A percentile compares a stretch with the other conserved stretches of the same genome.
Evolutionary conservation across 2,113 vertebrate genomes (phyloP).

Genomic region (Caloenas nicobarica): DNA sequence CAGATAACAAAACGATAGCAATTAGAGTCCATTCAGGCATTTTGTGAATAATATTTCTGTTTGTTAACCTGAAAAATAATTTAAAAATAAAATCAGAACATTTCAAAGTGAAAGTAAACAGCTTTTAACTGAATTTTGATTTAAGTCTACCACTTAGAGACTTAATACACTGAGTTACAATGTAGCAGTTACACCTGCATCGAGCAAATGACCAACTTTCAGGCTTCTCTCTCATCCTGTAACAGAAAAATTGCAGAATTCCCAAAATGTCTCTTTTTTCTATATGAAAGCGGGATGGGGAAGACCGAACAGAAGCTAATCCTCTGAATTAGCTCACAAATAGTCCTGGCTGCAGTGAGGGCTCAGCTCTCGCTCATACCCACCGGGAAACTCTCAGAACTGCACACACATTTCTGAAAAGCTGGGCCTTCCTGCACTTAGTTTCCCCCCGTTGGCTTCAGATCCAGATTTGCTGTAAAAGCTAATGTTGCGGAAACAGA

Average conservation of each 20-base stretch:
- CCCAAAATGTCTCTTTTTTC: background rate
- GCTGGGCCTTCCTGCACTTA: background rate
- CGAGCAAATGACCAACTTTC: background rate
- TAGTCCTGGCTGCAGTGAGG: background rate
- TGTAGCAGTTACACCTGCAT: background rate
- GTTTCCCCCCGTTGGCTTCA: background rate
- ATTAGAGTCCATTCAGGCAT: slow-evolving; percentile 81
- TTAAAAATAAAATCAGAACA: background rate
- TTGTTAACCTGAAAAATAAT: slow-evolving; percentile 79
- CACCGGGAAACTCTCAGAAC: background rate
- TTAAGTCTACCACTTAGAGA: background rate
- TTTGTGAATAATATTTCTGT: slow-evolving; percentile 82
- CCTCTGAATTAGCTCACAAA: background rate
- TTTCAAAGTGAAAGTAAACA: background rate
- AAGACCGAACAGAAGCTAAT: background rate
- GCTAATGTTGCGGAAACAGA: background rate
- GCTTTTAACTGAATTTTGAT: background rate
- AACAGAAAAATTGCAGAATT: background rate
- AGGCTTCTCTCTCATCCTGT: background rate
- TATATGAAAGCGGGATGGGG: background rate
- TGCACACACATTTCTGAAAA: background rate
- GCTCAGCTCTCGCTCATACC: background rate
- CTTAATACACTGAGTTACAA: background rate
- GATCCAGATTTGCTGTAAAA: background rate
- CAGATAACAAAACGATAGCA: slow-evolving; percentile 76